Conservation (phyloP, 1,140 invertebrate species). For the Neomicropteryx cornuta region DNA sequence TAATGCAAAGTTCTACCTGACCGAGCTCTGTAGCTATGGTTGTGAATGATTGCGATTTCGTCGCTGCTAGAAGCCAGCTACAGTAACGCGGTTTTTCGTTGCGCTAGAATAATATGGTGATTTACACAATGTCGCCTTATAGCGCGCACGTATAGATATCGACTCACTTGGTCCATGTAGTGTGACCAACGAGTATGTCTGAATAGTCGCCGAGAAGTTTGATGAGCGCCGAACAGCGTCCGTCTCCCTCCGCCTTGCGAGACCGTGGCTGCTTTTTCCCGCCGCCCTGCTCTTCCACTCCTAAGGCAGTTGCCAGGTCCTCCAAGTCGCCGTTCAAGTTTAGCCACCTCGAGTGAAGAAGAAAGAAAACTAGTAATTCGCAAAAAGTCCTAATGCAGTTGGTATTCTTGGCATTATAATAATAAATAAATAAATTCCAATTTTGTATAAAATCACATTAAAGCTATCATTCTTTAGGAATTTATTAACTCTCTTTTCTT, state of each 20-base stretch:
- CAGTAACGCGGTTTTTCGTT: neutral
- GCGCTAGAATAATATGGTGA: too few species aligned
- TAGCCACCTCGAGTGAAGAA: slow-evolving; percentile 19
- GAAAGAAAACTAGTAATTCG: neutral
- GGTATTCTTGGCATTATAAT: neutral
- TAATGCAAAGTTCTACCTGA: too few species aligned
- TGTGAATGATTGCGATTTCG: too few species aligned
- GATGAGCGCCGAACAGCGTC: slow-evolving; percentile 50
- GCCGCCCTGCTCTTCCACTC: too few species aligned
- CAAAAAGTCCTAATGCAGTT: neutral
- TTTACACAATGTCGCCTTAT: neutral
- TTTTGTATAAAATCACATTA: slow-evolving; percentile 4
- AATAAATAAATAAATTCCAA: neutral
- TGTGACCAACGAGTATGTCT: slow-evolving; percentile 51
- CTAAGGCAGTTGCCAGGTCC: slow-evolving; percentile 37
- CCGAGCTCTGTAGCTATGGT: too few species aligned
- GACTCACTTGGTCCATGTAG: slow-evolving; percentile 45
- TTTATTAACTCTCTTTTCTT: neutral
- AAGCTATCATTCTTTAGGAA: neutral
- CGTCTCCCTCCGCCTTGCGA: slow-evolving; percentile 17
- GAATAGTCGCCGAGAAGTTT: slow-evolving; percentile 45
- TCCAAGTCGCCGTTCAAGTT: slow-evolving; percentile 48
- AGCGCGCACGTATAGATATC: neutral
- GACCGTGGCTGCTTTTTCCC: too few species aligned
- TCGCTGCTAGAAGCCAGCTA: too few species aligned